Conservation (phyloP, 1,140 invertebrate species). For the Leptinotarsa undecemlineata region DNA sequence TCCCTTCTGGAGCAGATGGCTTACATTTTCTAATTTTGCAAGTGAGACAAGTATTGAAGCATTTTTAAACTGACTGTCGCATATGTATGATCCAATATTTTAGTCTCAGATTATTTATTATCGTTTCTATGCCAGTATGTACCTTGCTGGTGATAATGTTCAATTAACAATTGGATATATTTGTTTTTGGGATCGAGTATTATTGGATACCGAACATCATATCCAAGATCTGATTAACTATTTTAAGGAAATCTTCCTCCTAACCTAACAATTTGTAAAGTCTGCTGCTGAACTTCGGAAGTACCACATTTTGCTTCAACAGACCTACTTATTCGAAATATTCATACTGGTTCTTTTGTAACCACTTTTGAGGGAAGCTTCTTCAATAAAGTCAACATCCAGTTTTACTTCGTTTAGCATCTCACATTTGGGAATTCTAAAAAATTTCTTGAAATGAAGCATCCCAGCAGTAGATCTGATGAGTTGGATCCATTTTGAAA, state of each 20-base stretch:
- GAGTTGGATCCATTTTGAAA: neutral
- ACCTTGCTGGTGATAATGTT: neutral
- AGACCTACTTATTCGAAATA: no score
- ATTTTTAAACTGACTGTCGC: neutral
- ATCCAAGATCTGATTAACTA: no score
- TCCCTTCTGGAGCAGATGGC: neutral
- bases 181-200: neutral
- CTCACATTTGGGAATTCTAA: neutral
- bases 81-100: neutral
- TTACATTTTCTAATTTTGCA: neutral
- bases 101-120: neutral
- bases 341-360: no score
- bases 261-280: neutral
- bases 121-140: neutral
- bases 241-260: neutral
- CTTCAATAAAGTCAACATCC: no score
- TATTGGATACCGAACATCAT: neutral
- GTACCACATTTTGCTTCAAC: no score
- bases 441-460: neutral
- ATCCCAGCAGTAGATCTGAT: neutral
- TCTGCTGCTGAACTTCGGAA: no score
- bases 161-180: neutral
- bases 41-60: neutral
- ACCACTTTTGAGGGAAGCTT: neutral
- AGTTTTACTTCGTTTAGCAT: neutral